Base-by-base conservation (phyloP, 2,113 vertebrate species). In the Hystrix brachyura region DNA sequence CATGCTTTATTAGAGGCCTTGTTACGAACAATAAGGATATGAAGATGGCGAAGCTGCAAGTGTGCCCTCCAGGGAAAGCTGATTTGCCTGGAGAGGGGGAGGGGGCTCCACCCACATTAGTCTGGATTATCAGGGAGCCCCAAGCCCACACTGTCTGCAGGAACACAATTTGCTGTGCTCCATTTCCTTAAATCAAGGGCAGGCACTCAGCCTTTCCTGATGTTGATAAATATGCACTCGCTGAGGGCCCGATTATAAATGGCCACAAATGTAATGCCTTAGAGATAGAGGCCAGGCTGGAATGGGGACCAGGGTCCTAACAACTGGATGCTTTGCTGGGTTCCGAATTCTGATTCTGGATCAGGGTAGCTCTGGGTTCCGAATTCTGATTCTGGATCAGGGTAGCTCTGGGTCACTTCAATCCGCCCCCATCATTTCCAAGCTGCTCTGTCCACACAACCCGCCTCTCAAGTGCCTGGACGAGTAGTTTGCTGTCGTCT, bases 51-150 rank as follows among this genome's bases (percentile, higher is more conserved):
- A 13, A 25, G 7, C 38, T 11, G 34, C 5, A 25, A 11, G 53
- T 0, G 0, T 3, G 43, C 21, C 59, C 25, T 80, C 38, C 15
- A 23, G 29, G 67, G 38, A 5, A 32, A 3, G 12, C n/a, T 13
- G 34, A 64, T 48, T 27, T 17, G 62, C 18, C 48, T 23, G 34
- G 29, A 2, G 15, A 32, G 43, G n/a, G 62, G 32, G 8, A 43
- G 48, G 5, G 65, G 51, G 46, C 64, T 71, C 13, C 7, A 23
- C n/a, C 53, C 14, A 12, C 53, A 25, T 17, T 27, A 19, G 9
- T n/a, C 59, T 29, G 71, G 25, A 25, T 65, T 7, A 53, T n/a
- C 84, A 5, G 38, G 43, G 92, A n/a, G 69, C 11, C 48, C 15
- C 9, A 67, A 13, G 55, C 8, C 43, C 76, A 17, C 76, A 17